These are phyloP conservation scores for Dicrurus megarhynchus DNA, from an alignment of 2,113 vertebrate genomes.

Conservation along the genomic window DNA sequence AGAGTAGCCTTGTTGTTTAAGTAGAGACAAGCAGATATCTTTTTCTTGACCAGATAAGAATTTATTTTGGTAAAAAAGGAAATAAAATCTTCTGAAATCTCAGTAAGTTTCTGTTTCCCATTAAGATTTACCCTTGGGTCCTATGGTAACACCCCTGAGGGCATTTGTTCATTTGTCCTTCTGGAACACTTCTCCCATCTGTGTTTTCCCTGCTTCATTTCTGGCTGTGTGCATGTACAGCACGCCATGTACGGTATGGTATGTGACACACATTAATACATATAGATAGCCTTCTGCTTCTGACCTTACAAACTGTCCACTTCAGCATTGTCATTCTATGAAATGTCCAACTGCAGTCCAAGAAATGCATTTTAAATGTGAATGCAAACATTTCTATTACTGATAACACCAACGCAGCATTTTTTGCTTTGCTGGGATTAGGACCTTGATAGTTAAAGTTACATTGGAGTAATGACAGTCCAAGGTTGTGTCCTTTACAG, in stretches of 20 bases:
- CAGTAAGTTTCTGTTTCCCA: not conserved
- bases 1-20: not conserved
- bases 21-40: not conserved
- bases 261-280: conserved; percentile 37
- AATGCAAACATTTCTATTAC: conserved; percentile 68
- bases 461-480: conserved; percentile 51
- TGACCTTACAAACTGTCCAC: conserved; percentile 67
- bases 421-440: conserved; percentile 59
- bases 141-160: not conserved
- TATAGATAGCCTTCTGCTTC: conserved; percentile 48
- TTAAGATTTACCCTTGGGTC: not conserved
- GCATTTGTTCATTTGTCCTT: not conserved
- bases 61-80: not conserved
- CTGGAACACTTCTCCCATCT: not conserved
- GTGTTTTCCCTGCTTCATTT: not conserved
- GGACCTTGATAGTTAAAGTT: conserved; percentile 47
- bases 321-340: conserved; percentile 62
- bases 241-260: not conserved
- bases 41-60: not conserved
- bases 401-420: conserved; percentile 60
- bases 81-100: not conserved
- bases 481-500: conserved; percentile 28
- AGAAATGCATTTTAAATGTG: conserved; percentile 68
- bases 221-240: not conserved
- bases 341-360: conserved; percentile 48